Evolutionary conservation across 2,888 invertebrate species (phyloP).

Genomic region (Eurytoma californica): DNA sequence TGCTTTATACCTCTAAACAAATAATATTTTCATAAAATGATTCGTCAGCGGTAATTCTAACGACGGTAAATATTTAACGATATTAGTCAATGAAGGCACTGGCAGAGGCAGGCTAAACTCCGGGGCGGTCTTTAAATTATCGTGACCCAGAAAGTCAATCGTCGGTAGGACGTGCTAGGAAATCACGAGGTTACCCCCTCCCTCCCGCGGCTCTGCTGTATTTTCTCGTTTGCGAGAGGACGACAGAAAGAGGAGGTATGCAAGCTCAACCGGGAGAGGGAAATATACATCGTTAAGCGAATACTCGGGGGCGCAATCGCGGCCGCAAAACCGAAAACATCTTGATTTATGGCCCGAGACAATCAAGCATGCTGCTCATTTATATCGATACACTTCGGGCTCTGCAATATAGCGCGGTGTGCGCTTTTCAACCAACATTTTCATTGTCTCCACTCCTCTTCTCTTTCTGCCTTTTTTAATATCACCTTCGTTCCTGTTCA

Average conservation of each 20-base stretch:
- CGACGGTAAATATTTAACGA: conserved; percentile 7
- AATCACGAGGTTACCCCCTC: conserved; percentile 5
- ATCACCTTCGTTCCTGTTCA: too few species aligned
- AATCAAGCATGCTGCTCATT: conserved; percentile 56
- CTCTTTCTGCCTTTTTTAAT: neutral
- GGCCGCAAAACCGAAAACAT: conserved; percentile 53
- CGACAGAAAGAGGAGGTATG: neutral
- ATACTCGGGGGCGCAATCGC: conserved; percentile 33
- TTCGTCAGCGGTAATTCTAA: conserved; percentile 7
- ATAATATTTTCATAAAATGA: conserved; percentile 6
- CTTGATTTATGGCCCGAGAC: conserved; percentile 58
- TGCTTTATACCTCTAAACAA: too few species aligned
- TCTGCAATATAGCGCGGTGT: neutral
- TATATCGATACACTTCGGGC: conserved; percentile 55
- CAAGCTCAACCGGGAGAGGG: neutral
- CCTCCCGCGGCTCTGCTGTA: neutral
- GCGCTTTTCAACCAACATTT: conserved; percentile 52
- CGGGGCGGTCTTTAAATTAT: conserved; percentile 6
- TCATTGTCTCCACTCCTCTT: conserved; percentile 54
- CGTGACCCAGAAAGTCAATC: conserved; percentile 32
- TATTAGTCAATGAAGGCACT: conserved; percentile 8
- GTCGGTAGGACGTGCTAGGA: conserved; percentile 3
- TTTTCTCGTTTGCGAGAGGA: neutral
- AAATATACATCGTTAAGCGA: conserved; percentile 34
- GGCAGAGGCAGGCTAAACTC: neutral